Evolutionary conservation across 1,140 invertebrate species (phyloP), one percentile per base, ranked within the genome.

Genomic region (Saccostrea echinata): DNA sequence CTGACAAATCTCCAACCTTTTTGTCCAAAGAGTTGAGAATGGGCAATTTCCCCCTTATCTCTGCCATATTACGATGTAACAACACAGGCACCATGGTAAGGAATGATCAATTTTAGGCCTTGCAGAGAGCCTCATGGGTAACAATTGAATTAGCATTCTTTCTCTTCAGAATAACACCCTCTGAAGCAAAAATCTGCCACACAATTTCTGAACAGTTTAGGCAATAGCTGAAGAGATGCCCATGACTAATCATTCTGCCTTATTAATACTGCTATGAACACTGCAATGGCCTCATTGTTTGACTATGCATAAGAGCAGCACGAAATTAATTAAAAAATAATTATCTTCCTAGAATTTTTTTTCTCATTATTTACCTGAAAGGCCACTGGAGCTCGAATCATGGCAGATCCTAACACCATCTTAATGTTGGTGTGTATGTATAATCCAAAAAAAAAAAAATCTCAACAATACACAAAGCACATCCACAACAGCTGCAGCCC

Each of bases 51-150:
- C 52, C 83, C 30, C 83, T 55, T 35, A 84, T 57, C 55, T 61
- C 83, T 84, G 52, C 52, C 83, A 84, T 84, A 84, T 61, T 84
- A 55, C 53, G 52, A 84, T 84, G 83, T 33, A 84, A 53, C 83
- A 84, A 27, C 27, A 84, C 55, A 53, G 83, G 83, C 51, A 84
- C 83, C 83, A 84, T 84, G 27, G 43, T 84, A 53, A 53, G 51
- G 81, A 83, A 52, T 52, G 81, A 83, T 83, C 81, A 83, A 83
- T 83, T 83, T 83, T 83, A n/a, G 81, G 51, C 81, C 81, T 52
- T 24, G 81, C 81, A 83, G 35, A 83, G 35, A 53, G 81, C 81
- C 81, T 83, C 81, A 83, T 83, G 81, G 81, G 81, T 83, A 83
- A 83, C 81, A 83, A 83, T 83, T 53, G 51, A 83, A 83, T 83